Percentiles rank a stretch among this genome's conserved stretches.
phyloP scores from a whole-genome alignment of 2,113 vertebrate species.

The Zapornia atra region DNA sequence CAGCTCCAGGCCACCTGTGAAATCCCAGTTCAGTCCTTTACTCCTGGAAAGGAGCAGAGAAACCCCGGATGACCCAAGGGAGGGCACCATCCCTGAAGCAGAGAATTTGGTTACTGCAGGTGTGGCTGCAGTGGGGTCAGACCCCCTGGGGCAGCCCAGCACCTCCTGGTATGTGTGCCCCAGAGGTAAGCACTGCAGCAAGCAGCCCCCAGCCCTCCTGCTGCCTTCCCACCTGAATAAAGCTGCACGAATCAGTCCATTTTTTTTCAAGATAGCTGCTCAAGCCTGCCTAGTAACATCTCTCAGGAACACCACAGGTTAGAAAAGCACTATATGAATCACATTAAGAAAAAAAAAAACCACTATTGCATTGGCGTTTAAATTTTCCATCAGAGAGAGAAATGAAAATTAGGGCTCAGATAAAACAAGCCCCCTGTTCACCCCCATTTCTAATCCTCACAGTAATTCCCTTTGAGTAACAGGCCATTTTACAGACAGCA shows the following conservation, averaged over 20 bases:
- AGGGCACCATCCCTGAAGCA: accelerated
- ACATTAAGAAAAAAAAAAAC: background rate
- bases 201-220: accelerated
- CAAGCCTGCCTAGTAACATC: background rate
- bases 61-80: background rate
- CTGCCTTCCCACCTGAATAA: background rate
- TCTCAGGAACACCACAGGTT: background rate
- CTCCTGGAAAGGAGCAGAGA: background rate
- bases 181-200: accelerated
- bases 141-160: background rate
- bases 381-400: background rate
- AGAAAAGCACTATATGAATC: background rate
- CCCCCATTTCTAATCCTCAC: background rate
- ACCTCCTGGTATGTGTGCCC: accelerated
- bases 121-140: background rate
- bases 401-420: background rate
- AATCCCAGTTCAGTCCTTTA: background rate
- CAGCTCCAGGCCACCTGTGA: background rate
- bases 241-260: accelerated
- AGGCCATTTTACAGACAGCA: background rate
- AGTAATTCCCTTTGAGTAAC: background rate
- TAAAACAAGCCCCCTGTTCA: background rate
- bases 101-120: background rate
- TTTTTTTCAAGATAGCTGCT: background rate
- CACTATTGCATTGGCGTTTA: background rate